Base-by-base conservation (phyloP, 2,797 vertebrate genomes). In the Heterohyrax brucei region DNA sequence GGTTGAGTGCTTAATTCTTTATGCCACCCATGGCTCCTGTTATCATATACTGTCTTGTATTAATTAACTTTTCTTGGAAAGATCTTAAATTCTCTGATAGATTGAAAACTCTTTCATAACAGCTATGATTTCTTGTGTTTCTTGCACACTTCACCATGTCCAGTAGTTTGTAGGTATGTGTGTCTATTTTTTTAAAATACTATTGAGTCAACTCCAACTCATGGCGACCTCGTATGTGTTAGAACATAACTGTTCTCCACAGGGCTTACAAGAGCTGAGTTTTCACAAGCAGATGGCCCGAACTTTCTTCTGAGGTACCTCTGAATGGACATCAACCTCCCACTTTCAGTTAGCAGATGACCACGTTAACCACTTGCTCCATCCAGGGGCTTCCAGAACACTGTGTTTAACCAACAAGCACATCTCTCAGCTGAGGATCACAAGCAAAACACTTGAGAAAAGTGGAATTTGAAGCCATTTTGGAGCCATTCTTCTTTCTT, bases 401-500 rank as follows among this genome's bases (percentile, higher is more conserved):
- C 39, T 50, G n/a, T 16, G 53, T 12, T 86, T 76, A 92, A 39
- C 64, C 33, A 87, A 82, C 12, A 86, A 80, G 50, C 14, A 28
- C 5, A 56, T 48, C 44, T 87, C 79, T 76, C 75, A 94, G 85
- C 80, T 80, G 85, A 93, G 84, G 73, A 87, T 92, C 76, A 82
- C 56, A 88, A 75, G 13, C 21, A 80, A 93, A 84, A 78, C 59
- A 56, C 48, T 81, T 72, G 56, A 90, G 56, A 62, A 90, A 94
- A 78, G 78, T 78, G 64, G 82, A 16, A 28, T 44, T 61, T 72
- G 68, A 95, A 93, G 62, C 76, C 95, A 64, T 97, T 84, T 85
- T 73, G 83, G 96, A 95, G 87, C 64, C 90, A 50, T 39, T 39
- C 62, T 92, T 90, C 82, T 82, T 62, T 81, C 91, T 94, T 73